Evolutionary conservation across 2,113 vertebrate species (phyloP), one percentile per base, ranked within the genome.

Genomic region (Hassar affinis): DNA sequence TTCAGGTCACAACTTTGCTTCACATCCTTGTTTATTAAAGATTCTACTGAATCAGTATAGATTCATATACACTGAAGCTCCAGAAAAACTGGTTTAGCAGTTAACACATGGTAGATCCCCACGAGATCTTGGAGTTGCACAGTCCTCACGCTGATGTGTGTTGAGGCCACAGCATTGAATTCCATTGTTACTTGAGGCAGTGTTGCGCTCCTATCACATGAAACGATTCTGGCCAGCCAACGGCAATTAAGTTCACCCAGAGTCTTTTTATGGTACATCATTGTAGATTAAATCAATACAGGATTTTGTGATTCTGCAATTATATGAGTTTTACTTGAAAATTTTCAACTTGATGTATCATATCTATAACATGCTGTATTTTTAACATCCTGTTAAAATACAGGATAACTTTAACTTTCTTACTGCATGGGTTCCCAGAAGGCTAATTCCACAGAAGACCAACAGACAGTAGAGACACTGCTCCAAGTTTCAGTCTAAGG

Each of bases 361-460:
- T 25, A 84, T 82, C 78, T 85, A 62, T 79, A 85, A 83, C 62
- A 45, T 47, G 5, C n/a, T 77, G 75, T 85, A 42, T 4, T 45
- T 52, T 7, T 85, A 35, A 52, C 56, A 81, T 64, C 59, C 64
- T 59, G 14, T 57, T n/a, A n/a, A n/a, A 30, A 27, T 47, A 22
- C 1, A n/a, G n/a, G n/a, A n/a, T n/a, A n/a, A n/a, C n/a, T n/a
- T n/a, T n/a, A n/a, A 4, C 17, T 3, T 30, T 42, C 45, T 77
- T 76, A 51, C 30, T 78, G 25, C 33, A 11, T 56, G 68, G 10
- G 66, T 61, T 79, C 49, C 52, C 54, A 82, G 74, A 47, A 52
- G 47, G 84, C n/a, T 35, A 38, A 33, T 52, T 47, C 22, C 20
- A 7, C 10, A 49, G 11, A 71, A 45, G 38, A 25, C 45, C 49